Conservation (phyloP, 2,113 vertebrate species). For the Nerophis ophidion region DNA sequence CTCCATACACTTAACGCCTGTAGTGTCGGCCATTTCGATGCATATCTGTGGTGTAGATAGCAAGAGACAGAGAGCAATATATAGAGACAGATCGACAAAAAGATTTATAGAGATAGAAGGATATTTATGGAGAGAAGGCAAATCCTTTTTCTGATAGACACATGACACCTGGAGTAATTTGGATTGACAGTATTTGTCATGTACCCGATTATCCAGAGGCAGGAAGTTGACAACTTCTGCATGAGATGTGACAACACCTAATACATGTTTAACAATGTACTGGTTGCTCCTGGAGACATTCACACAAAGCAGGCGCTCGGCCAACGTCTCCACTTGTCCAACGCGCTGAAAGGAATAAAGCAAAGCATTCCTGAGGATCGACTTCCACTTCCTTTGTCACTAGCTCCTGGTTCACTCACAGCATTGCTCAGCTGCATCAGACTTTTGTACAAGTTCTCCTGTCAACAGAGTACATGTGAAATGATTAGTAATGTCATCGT, state of each 20-base stretch:
- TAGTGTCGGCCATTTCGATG: constrained; percentile 28
- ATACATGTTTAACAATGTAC: not conserved
- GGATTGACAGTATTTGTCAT: not conserved
- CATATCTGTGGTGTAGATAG: constrained; percentile 22
- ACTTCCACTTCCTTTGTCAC: no score
- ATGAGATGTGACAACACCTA: constrained; percentile 10
- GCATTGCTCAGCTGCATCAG: constrained; percentile 37
- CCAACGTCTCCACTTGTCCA: constrained; percentile 17
- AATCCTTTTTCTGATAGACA: not conserved
- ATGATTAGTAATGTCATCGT: not conserved
- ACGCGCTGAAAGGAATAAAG: constrained; percentile 17
- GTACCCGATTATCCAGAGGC: constrained; percentile 48
- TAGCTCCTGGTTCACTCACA: constrained; percentile 23
- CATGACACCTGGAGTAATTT: not conserved
- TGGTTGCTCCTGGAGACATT: not conserved
- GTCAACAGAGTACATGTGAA: not conserved
- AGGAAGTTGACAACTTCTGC: constrained; percentile 31
- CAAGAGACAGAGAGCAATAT: not conserved
- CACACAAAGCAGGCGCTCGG: constrained; percentile 34
- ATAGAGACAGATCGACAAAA: not conserved
- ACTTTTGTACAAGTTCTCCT: constrained; percentile 30
- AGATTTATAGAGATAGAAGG: no score
- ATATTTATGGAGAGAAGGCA: no score
- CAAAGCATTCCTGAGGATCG: not conserved
- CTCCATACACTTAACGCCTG: constrained; percentile 7